phyloP scores from a whole-genome alignment of 2,888 invertebrate genomes.

The Napeogenes sylphis region DNA sequence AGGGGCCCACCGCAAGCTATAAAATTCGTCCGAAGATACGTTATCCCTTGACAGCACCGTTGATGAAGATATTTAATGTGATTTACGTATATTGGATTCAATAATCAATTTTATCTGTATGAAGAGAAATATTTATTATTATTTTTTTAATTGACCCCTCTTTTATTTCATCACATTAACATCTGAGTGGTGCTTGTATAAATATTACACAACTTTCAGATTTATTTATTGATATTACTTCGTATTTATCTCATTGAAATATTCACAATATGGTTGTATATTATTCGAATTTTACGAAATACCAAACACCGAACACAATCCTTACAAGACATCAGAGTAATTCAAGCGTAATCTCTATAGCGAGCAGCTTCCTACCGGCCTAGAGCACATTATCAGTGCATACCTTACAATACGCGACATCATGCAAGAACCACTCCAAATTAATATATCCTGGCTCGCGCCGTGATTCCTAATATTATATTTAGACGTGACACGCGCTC shows the following conservation, averaged over 20 bases:
- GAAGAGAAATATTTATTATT: constrained; percentile 16
- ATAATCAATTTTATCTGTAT: constrained; percentile 21
- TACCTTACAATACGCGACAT: constrained; percentile 52
- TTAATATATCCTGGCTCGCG: constrained; percentile 78
- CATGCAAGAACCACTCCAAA: constrained; percentile 70
- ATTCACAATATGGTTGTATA: not conserved
- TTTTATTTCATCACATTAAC: constrained; percentile 10
- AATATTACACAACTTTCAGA: not conserved
- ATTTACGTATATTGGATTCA: constrained; percentile 31
- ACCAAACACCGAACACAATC: not conserved
- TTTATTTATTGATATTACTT: not conserved
- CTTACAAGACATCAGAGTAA: constrained; percentile 2
- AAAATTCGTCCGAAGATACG: constrained; percentile 42
- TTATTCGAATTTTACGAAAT: no score
- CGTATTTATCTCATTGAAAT: not conserved
- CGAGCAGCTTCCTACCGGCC: constrained; percentile 19
- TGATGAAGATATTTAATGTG: constrained; percentile 33
- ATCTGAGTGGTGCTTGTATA: constrained; percentile 2
- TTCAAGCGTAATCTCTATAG: constrained; percentile 1
- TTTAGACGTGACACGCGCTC: constrained; percentile 78
- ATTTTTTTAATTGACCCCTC: constrained; percentile 21
- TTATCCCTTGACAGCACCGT: constrained; percentile 27
- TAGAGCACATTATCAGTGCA: constrained; percentile 38
- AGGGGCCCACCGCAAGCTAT: constrained; percentile 51
- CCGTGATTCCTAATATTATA: constrained; percentile 79